phyloP scores from a whole-genome alignment of 2,113 vertebrate genomes.

The Onychostruthus taczanowskii region DNA sequence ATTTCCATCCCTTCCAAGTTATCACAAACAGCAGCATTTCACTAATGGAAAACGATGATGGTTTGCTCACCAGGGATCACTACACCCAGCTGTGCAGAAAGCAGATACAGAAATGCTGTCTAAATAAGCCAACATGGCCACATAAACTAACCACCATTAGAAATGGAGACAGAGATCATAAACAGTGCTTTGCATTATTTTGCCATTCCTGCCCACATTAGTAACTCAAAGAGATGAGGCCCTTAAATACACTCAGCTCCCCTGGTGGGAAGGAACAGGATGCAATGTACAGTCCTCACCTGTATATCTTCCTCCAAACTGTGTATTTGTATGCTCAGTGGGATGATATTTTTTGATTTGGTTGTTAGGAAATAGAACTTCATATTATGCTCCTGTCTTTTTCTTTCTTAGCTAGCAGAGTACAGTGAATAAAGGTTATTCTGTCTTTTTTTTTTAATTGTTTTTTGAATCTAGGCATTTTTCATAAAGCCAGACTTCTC shows the following conservation, averaged over 20 bases:
- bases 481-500: not conserved
- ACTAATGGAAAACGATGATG: not conserved
- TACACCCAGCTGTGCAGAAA: not conserved
- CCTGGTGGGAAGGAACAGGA: not conserved
- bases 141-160: conserved; percentile 3
- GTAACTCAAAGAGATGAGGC: conserved; percentile 11
- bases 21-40: not conserved
- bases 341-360: conserved; percentile 29
- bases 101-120: not conserved
- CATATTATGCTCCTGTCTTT: not conserved
- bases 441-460: not conserved
- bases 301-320: conserved; percentile 5
- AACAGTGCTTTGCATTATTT: conserved; percentile 7
- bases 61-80: not conserved
- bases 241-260: not conserved
- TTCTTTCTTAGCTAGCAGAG: not conserved
- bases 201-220: conserved; percentile 5
- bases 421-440: not conserved
- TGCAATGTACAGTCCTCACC: not conserved
- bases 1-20: not conserved
- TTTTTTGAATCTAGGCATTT: not conserved
- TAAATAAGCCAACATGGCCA: not conserved
- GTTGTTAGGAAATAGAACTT: conserved; percentile 9
- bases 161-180: not conserved
- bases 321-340: not conserved